A percentile compares a stretch with the other conserved stretches of the same genome.
These are phyloP conservation scores for Rhamphomyia laevipes DNA, from an alignment of 2,888 invertebrate species.

Conservation along the genomic window DNA sequence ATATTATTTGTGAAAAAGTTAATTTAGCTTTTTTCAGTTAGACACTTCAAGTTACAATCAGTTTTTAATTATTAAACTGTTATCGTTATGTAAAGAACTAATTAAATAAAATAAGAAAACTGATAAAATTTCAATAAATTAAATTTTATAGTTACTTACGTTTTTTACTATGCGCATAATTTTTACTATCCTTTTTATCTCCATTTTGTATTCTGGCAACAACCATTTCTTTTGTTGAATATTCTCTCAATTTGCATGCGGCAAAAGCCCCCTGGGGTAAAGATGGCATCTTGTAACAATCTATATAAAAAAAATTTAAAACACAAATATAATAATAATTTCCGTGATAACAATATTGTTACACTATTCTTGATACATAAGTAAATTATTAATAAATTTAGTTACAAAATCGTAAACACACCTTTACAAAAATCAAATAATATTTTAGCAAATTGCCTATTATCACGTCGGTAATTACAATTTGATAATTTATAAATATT, in stretches of 20 bases:
- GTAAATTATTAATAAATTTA: background rate
- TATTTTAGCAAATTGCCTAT: background rate
- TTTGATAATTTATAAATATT: no score
- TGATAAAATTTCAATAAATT: no score
- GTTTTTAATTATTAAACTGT: no score
- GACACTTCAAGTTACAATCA: no score
- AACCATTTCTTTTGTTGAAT: conserved; percentile 39
- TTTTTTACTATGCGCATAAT: conserved; percentile 25
- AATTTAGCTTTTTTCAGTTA: no score
- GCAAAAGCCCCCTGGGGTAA: conserved; percentile 67
- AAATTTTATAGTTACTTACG: conserved; percentile 21
- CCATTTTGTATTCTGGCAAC: conserved; percentile 41
- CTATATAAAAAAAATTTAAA: background rate
- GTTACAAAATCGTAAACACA: background rate
- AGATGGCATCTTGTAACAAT: conserved; percentile 47
- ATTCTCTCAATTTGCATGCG: conserved; percentile 51
- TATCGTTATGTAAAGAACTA: background rate
- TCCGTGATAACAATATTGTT: no score
- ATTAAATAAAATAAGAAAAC: no score
- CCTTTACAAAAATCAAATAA: background rate
- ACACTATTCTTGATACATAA: background rate
- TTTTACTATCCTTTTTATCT: conserved; percentile 26
- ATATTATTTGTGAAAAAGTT: no score
- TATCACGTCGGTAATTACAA: background rate
- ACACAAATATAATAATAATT: no score